Percentiles rank a stretch among this genome's conserved stretches.
Evolutionary conservation across 2,113 vertebrate genomes (phyloP).

Genomic region (Xiphias gladius): DNA sequence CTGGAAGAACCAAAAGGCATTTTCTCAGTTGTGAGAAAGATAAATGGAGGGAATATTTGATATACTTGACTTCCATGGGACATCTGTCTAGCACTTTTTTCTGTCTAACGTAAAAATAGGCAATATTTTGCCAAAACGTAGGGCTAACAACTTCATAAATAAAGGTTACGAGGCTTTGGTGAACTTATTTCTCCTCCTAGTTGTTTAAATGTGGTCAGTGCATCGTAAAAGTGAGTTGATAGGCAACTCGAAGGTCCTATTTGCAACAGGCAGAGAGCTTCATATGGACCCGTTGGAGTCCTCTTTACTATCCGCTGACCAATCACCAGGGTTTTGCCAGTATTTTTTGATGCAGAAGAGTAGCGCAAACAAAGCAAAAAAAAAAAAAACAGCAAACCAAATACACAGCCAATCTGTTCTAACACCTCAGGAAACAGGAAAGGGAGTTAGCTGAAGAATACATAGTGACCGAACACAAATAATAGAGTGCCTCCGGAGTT

Average conservation of each 20-base stretch:
- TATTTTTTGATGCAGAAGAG: too few relatives aligned
- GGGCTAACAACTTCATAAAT: not conserved
- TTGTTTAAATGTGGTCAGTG: too few relatives aligned
- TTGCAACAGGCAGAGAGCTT: not conserved
- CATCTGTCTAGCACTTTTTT: not conserved
- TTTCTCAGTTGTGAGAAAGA: not conserved
- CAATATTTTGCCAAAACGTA: too few relatives aligned
- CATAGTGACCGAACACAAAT: not conserved
- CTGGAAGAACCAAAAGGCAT: too few relatives aligned
- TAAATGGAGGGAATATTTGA: too few relatives aligned
- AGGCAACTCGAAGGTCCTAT: too few relatives aligned
- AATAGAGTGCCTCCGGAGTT: not conserved
- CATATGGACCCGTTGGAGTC: not conserved
- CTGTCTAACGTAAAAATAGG: too few relatives aligned
- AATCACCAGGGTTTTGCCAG: too few relatives aligned
- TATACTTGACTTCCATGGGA: not conserved
- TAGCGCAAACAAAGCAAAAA: too few relatives aligned
- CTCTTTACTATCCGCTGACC: not conserved
- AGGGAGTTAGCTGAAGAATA: not conserved
- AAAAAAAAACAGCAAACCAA: not conserved
- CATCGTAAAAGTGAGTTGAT: too few relatives aligned
- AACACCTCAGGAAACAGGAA: not conserved
- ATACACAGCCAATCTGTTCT: not conserved
- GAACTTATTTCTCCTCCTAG: too few relatives aligned
- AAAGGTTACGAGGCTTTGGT: too few relatives aligned